Evolutionary conservation across 2,113 vertebrate genomes (phyloP).

Genomic region (Burhinus bistriatus): DNA sequence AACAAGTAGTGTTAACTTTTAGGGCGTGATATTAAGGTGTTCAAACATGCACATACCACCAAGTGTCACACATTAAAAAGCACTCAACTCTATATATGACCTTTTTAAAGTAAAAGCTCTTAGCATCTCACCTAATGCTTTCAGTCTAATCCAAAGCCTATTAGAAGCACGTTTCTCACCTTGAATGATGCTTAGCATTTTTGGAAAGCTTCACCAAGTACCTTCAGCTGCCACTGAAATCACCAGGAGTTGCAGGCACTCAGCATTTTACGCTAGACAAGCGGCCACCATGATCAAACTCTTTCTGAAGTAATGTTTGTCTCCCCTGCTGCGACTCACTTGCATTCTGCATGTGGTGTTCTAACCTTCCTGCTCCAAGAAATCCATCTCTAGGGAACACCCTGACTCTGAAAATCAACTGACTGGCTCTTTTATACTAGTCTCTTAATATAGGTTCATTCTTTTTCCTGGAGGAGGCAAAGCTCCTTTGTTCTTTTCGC

Average conservation of each 20-base stretch:
- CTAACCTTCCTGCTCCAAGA: neutral
- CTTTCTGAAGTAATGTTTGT: neutral
- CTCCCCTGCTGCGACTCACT: neutral
- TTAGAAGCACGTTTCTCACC: neutral
- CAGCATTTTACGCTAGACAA: neutral
- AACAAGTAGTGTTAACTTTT: neutral
- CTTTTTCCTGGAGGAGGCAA: neutral
- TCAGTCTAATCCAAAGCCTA: neutral
- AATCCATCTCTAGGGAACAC: neutral
- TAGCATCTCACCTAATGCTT: neutral
- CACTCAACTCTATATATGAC: neutral
- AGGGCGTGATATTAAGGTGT: neutral
- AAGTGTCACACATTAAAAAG: neutral
- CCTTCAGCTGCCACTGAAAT: neutral
- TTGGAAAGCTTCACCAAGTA: neutral
- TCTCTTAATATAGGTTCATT: neutral
- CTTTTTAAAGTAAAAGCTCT: neutral
- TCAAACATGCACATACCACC: neutral
- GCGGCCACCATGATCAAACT: neutral
- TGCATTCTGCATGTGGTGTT: neutral
- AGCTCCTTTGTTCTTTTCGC: neutral
- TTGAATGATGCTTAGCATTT: neutral
- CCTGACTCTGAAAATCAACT: neutral
- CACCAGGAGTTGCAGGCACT: neutral
- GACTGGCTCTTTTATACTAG: neutral